Base-by-base conservation (phyloP, 2,888 invertebrate species). In the Plutella xylostella region DNA sequence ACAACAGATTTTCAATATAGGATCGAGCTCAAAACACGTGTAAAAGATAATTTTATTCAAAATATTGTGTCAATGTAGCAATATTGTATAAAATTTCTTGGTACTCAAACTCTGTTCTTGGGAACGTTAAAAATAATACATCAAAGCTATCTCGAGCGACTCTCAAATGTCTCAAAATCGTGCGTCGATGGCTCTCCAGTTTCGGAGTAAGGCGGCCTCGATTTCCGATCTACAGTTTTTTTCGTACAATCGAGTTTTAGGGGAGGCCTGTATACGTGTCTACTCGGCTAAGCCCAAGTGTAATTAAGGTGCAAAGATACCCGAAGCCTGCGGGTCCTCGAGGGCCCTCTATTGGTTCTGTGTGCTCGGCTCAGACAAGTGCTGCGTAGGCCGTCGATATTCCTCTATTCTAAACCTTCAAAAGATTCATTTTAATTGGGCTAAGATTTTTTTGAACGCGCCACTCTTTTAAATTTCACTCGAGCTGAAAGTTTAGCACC, bases 291-390 rank as follows among this genome's bases (percentile, higher is more conserved):
- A 58, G 63, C 68, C 65, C 51, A 63, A 70, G 74, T 72, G 76
- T 79, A 80, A 82, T 83, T 82, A 83, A 80, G 77, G 82, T 77
- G 79, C 74, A 79, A 80, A 78, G 82, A 80, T 82, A 79, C 71
- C 77, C 75, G 65, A 75, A 77, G 77, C 72, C 75, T 71, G 65
- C 67, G 63, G 65, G 63, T 65, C 52, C 64, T 72, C 55, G 56
- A 82, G 82, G 48, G 65, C 68, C 59, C 79, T 76, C 63, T 61
- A 69, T 63, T 65, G 77, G 77, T 69, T 68, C 66, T 65, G 69
- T 69, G 70, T 74, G 69, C 82, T 80, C 69, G 66, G 65, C 69
- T 63, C 64, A 68, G 63, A 66, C 63, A 72, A 80, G 77, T 71
- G 73, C 72, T 75, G 72, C 79, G 75, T 77, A 70, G 70, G 66